Conservation (phyloP, 2,113 vertebrate species). For the Pelusios castaneus region DNA sequence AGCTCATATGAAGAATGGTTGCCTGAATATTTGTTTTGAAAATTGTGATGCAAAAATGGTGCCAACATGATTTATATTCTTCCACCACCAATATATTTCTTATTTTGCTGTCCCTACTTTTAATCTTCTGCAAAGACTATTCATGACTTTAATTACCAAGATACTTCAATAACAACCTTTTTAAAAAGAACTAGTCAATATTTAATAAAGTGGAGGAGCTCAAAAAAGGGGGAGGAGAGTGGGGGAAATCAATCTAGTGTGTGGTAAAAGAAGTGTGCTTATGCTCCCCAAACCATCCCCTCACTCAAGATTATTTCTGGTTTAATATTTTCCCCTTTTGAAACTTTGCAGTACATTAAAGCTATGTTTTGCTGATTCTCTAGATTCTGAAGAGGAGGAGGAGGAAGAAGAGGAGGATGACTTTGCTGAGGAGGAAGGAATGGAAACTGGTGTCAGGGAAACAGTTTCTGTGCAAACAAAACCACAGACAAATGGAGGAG, state of each 20-base stretch:
- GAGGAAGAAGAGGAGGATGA: conserved; percentile 64
- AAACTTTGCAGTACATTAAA: background rate
- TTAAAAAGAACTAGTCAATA: background rate
- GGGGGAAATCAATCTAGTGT: background rate
- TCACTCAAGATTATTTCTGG: background rate
- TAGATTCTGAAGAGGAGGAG: conserved; percentile 72
- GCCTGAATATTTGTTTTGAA: background rate
- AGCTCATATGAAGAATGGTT: background rate
- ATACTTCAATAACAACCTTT: background rate
- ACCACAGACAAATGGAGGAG: background rate
- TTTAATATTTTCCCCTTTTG: background rate
- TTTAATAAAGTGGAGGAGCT: background rate
- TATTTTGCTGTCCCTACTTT: conserved; percentile 36
- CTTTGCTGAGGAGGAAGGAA: conserved; percentile 53
- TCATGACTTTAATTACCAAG: background rate
- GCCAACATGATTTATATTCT: background rate
- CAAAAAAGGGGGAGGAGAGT: background rate
- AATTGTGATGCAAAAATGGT: background rate
- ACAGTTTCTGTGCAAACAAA: conserved; percentile 35
- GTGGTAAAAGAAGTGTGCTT: background rate
- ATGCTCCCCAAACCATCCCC: background rate
- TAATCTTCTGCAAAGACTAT: conserved; percentile 22
- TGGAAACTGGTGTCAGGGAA: background rate
- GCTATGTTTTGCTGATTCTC: background rate
- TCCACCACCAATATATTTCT: background rate